Conservation (phyloP, 2,888 invertebrate species). For the Tetragonula carbonaria region DNA sequence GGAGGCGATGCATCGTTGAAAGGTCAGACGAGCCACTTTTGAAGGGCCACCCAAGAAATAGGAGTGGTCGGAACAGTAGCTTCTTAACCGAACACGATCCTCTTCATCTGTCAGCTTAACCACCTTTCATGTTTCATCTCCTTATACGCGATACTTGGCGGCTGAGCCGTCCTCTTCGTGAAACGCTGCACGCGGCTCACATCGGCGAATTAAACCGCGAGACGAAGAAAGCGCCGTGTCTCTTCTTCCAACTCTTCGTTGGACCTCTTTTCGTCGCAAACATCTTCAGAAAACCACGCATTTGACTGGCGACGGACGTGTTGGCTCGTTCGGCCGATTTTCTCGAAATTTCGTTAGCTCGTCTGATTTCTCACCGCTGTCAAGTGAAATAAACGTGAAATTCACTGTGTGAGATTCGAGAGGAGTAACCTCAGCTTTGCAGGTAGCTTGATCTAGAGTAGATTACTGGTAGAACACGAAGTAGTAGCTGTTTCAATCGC, state of each 20-base stretch:
- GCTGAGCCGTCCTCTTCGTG: constrained; percentile 32
- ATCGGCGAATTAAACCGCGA: constrained; percentile 47
- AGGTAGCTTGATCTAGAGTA: too few relatives aligned
- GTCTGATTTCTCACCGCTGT: too few relatives aligned
- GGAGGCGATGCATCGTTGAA: constrained; percentile 56
- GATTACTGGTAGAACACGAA: not conserved
- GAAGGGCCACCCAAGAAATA: constrained; percentile 73
- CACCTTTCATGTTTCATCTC: constrained; percentile 78
- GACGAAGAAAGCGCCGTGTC: constrained; percentile 39
- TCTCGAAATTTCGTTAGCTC: not conserved
- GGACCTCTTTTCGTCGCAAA: constrained; percentile 21
- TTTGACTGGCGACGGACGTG: not conserved
- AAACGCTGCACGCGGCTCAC: constrained; percentile 43
- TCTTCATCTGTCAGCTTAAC: constrained; percentile 78
- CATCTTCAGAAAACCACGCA: not conserved
- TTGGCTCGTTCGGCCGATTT: not conserved
- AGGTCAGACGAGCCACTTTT: constrained; percentile 61
- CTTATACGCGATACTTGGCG: constrained; percentile 66
- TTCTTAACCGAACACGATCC: constrained; percentile 74
- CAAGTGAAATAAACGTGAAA: too few relatives aligned
- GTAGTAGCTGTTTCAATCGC: not conserved
- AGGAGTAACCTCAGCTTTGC: too few relatives aligned
- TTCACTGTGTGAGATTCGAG: not conserved
- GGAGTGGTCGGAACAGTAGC: constrained; percentile 75
- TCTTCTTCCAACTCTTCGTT: constrained; percentile 35